Base-by-base conservation (phyloP, 2,113 vertebrate genomes). In the Nibea albiflora region DNA sequence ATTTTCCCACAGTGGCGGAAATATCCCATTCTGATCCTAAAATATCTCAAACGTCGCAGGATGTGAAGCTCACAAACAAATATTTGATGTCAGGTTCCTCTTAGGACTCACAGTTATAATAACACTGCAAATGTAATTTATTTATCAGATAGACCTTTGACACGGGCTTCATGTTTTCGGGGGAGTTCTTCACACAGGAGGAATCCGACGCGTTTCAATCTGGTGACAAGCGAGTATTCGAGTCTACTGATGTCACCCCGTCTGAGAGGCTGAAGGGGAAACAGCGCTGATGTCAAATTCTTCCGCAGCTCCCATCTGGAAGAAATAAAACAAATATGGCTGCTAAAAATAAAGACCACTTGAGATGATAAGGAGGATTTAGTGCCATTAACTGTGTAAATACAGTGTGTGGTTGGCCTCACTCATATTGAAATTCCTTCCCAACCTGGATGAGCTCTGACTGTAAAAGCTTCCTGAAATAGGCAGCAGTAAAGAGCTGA, bases 331-430 rank as follows among this genome's bases (percentile, higher is more conserved):
- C 81, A 85, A 88, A 88, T 75, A 90, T 87, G 88, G 85, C 84
- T 83, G 88, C 92, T 94, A 93, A 94, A 93, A 93, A 94, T 93
- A 91, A 46, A 90, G 82, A 71, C 81, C 79, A 71, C 83, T 85
- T 78, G 76, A 88, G 92, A 87, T 90, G 93, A 92, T 94, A 92
- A 92, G 85, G 88, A 88, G 84, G 87, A 86, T 90, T 90, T 89
- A 81, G 77, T 90, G 78, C 85, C 78, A 92, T 90, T 88, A 86
- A 86, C 73, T 83, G 85, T 89, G 85, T 89, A 89, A 91, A 92
- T 86, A 85, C 75, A 88, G 89, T 57, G 58, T 81, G 88, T 14
- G 80, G 81, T 80, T 86, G 90, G 86, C 85, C 60, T 70, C 71
- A 88, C 78, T 83, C 84, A 84, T 65, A 80, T 67, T 79, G 80